phyloP scores from a whole-genome alignment of 2,113 vertebrate genomes.

The Suncus etruscus region DNA sequence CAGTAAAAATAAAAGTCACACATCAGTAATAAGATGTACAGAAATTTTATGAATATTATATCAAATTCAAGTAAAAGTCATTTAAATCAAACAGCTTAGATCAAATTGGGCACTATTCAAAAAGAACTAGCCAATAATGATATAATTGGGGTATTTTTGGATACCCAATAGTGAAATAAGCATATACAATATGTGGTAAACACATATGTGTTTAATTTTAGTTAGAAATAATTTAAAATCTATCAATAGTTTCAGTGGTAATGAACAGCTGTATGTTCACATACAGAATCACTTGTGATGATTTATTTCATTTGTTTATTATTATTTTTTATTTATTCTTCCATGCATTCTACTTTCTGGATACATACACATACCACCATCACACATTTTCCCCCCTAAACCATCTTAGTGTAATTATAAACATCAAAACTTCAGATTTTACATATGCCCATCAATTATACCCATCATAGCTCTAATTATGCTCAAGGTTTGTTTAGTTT shows the following conservation, averaged over 20 bases:
- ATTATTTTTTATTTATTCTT: not conserved
- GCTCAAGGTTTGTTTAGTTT: constrained; percentile 41
- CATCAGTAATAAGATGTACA: constrained; percentile 34
- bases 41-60: constrained; percentile 31
- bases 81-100: constrained; percentile 42
- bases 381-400: not conserved
- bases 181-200: not conserved
- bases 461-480: constrained; percentile 13
- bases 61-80: constrained; percentile 66
- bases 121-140: not conserved
- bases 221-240: constrained; percentile 44
- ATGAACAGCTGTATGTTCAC: not conserved
- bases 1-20: constrained; percentile 30
- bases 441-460: not conserved
- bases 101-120: constrained; percentile 62
- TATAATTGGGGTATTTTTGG: not conserved
- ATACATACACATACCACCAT: not conserved
- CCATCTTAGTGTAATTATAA: constrained; percentile 20
- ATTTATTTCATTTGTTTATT: not conserved
- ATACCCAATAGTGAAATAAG: not conserved
- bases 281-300: not conserved
- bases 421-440: not conserved
- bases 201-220: not conserved
- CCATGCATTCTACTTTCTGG: not conserved
- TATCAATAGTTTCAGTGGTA: constrained; percentile 6